Percentiles rank a stretch among this genome's conserved stretches.
These are phyloP conservation scores for Acrocephalus arundinaceus DNA, from an alignment of 2,113 vertebrate genomes.

Conservation along the genomic window DNA sequence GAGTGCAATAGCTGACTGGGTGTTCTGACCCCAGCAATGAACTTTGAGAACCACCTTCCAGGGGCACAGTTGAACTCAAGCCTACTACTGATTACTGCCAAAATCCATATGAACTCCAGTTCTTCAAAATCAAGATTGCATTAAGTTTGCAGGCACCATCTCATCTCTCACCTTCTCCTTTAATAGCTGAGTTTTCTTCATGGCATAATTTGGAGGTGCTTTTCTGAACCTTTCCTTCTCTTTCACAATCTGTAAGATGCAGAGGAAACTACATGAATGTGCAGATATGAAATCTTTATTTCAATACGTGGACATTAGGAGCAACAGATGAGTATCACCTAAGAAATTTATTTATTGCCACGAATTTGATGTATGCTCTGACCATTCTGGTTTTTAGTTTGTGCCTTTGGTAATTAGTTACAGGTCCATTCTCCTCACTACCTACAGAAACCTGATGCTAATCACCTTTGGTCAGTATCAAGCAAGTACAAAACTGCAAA, in stretches of 20 bases:
- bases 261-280: background rate
- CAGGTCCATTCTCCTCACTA: background rate
- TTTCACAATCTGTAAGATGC: constrained; percentile 89
- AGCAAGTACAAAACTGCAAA: background rate
- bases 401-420: background rate
- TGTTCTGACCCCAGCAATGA: background rate
- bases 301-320: background rate
- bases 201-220: constrained; percentile 96
- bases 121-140: constrained; percentile 2
- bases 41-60: background rate
- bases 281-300: background rate
- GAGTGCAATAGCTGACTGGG: background rate
- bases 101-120: background rate
- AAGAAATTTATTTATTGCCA: background rate
- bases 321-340: background rate
- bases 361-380: background rate
- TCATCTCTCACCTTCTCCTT: constrained; percentile 91
- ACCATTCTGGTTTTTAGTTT: background rate
- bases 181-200: constrained; percentile 97
- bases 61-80: background rate
- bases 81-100: background rate
- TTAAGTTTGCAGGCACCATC: background rate
- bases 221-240: constrained; percentile 97
- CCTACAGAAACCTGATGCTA: background rate
- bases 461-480: background rate